Evolutionary conservation across 2,888 invertebrate genomes (phyloP), one percentile per base, ranked within the genome.

Genomic region (Acanthosoma haemorrhoidale): DNA sequence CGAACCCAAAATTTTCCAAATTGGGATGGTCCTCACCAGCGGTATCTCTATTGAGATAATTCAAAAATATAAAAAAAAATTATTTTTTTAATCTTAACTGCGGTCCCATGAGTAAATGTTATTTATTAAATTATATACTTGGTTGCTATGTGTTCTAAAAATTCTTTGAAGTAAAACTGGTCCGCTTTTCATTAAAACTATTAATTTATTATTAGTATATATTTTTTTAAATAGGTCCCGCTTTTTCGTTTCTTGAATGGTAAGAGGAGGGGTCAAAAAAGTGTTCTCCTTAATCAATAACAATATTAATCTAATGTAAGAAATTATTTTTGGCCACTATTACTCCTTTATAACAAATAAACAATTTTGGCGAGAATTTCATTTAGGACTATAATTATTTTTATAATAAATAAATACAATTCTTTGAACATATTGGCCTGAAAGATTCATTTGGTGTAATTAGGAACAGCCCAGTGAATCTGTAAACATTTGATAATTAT

Each of bases 1-100:
- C 21, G 29, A 25, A 51, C 25, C 51, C 25, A 51, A 51, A 25
- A 51, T 25, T 25, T 51, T 51, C 25, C 29, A 25, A 51, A 51
- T 61, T 36, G 21, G 34, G 34, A 61, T 61, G 61, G 61, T 61
- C 61, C 61, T 61, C 61, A 36, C 61, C 61, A 61, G 61, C 61
- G 36, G 36, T 34, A 61, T 36, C 61, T 61, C 34, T n/a, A 38
- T 15, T 2, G 31, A 34, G 31, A 59, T 59, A 16, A 18, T 32
- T 59, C 32, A 11, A 31, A 6, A 58, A 59, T 32, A 59, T 59
- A 29, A 29, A 59, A 32, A 29, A 29, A 31, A 31, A 59, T 9
- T 32, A 16, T 59, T 59, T 59, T 36, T n/a, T n/a, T n/a, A n/a
- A 51, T 51, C 51, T 51, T 51, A 51, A 51, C 51, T 51, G 51